Evolutionary conservation across 1,140 invertebrate genomes (phyloP).

Genomic region (Metopolophium dirhodum): DNA sequence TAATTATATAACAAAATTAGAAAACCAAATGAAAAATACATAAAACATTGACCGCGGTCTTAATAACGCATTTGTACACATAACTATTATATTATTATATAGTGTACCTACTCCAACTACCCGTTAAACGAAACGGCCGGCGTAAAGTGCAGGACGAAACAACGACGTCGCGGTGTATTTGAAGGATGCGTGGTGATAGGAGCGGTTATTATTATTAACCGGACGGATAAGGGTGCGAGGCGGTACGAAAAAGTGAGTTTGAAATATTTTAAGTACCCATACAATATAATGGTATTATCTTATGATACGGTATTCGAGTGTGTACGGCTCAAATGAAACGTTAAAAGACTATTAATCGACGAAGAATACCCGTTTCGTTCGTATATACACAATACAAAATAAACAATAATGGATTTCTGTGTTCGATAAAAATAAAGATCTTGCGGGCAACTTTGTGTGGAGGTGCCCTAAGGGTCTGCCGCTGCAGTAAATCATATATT

Average conservation of each 20-base stretch:
- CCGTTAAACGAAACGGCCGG: neutral
- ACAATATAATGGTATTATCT: neutral
- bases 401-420: conserved; percentile 6
- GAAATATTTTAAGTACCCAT: neutral
- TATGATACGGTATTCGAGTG: neutral
- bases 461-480: neutral
- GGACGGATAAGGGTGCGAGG: neutral
- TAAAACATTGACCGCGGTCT: neutral
- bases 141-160: neutral
- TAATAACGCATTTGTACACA: neutral
- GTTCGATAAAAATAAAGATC: conserved; percentile 3
- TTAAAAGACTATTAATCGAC: neutral
- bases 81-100: neutral
- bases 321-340: neutral
- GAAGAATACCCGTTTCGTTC: neutral
- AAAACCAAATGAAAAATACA: neutral
- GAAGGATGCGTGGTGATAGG: neutral
- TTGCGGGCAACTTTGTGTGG: neutral
- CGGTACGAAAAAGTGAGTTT: neutral
- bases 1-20: neutral
- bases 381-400: neutral
- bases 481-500: neutral
- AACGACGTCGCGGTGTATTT: neutral
- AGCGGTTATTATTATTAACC: neutral
- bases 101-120: neutral